Evolutionary conservation across 1,140 invertebrate genomes (phyloP).

Genomic region (Drosophila paulistorum): DNA sequence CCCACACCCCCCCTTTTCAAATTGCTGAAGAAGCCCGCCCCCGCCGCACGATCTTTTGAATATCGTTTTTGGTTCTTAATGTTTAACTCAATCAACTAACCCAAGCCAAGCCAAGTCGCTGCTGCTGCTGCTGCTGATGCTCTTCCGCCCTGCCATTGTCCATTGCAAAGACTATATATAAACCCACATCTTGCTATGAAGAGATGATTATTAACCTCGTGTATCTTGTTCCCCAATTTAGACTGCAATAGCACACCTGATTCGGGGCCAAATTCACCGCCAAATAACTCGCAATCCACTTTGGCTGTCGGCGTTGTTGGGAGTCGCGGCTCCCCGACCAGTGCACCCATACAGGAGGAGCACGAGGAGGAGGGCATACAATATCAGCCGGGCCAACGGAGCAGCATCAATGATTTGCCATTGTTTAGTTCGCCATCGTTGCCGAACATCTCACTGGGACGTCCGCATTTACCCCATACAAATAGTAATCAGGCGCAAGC

Average conservation of each 20-base stretch:
- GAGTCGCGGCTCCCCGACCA: conserved; percentile 84
- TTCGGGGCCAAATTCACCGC: conserved; percentile 92
- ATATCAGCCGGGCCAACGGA: conserved; percentile 81
- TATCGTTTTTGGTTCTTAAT: neutral
- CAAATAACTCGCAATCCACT: conserved; percentile 85
- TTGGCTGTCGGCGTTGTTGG: conserved; percentile 83
- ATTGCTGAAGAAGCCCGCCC: neutral
- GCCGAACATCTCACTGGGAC: conserved; percentile 97
- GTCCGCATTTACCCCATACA: conserved; percentile 87
- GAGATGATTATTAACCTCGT: neutral
- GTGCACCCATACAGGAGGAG: conserved; percentile 89
- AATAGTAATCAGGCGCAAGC: conserved; percentile 75
- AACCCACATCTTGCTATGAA: neutral
- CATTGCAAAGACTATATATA: neutral
- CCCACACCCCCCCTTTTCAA: neutral
- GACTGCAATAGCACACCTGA: conserved; percentile 89
- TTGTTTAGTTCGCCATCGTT: conserved; percentile 97
- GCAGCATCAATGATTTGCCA: conserved; percentile 85
- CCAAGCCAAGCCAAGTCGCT: conserved; percentile 24
- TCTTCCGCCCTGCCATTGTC: conserved; percentile 16
- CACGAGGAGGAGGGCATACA: conserved; percentile 83
- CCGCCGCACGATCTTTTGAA: neutral
- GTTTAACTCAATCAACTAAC: conserved; percentile 12
- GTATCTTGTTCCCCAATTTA: conserved; percentile 4
- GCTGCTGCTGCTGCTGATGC: conserved; percentile 10